Base-by-base conservation (phyloP, 2,113 vertebrate genomes). In the Pelobates fuscus region DNA sequence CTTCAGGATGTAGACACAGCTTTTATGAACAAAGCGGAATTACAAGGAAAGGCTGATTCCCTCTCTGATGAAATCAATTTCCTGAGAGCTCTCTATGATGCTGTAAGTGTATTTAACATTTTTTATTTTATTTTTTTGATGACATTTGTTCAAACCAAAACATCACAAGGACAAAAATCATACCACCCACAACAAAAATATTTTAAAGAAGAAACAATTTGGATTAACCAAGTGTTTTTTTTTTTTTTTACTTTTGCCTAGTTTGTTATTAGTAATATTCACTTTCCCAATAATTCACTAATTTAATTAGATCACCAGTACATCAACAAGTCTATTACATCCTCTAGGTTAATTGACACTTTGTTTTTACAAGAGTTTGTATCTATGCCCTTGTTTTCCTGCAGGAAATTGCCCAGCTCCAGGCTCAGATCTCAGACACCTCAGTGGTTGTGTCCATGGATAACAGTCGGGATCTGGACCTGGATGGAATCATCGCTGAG, bases 31-130 rank as follows among this genome's bases (percentile, higher is more conserved):
- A 94, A 94, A 70, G 87, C 87, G 3, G 93, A 95, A 17, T 84
- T 94, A 32, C 88, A 93, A 67, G 89, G 91, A 32, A 92, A 89
- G 61, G 88, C 83, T 0, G 90, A 92, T 4, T 46, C 80, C 14
- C 81, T 95, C 44, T 88, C 79, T 0, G 92, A 94, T 29, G 92
- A 95, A 77, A 90, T 94, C 81, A 89, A 90, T 82, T 95, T 96
- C 88, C 84, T 92, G 49, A 89, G 86, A 21, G 78, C 72, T 71
- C 54, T 94, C 25, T 95, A 90, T 15, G 89, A 93, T 0, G 87
- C 91, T 82, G 93, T 95, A 81, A 82, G 20, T 43, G 24, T 59
- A 8, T 21, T 23, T n/a, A 55, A n/a, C n/a, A 20, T 20, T n/a
- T 55, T 10, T 8, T 8, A 5, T 55, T n/a, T 18, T 55, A 10